phyloP scores from a whole-genome alignment of 2,797 vertebrate species.

The Helostoma temminkii region DNA sequence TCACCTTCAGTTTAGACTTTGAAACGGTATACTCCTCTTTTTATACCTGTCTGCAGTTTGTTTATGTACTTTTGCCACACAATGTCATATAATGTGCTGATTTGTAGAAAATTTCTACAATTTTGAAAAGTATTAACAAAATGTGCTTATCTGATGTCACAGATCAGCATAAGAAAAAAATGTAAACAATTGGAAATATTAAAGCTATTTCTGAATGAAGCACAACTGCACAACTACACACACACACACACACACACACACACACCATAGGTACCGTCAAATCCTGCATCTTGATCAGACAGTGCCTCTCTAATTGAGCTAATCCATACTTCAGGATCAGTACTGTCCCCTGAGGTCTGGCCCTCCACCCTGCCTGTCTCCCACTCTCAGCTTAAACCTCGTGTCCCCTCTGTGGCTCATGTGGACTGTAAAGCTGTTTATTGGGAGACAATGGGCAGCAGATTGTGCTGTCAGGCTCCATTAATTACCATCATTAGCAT shows the following conservation, averaged over 20 bases:
- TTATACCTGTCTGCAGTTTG: too few species aligned
- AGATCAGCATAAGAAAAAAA: neutral
- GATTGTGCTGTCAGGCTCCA: conserved; percentile 99
- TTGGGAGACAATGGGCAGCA: conserved; percentile 97
- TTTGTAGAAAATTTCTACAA: too few species aligned
- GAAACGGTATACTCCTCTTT: too few species aligned
- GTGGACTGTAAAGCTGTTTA: conserved; percentile 88
- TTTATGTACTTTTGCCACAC: too few species aligned
- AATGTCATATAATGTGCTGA: too few species aligned
- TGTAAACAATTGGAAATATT: neutral
- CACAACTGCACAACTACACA: neutral
- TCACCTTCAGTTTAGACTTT: too few species aligned
- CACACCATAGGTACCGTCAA: conserved; percentile 51
- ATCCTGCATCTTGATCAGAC: conserved; percentile 88
- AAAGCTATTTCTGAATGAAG: conserved; percentile 8
- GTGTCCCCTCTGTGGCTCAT: conserved; percentile 81
- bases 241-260: neutral
- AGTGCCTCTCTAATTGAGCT: conserved; percentile 88
- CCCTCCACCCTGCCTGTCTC: conserved; percentile 67
- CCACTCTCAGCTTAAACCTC: conserved; percentile 64
- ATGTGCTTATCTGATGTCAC: neutral
- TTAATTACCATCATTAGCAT: conserved; percentile 99
- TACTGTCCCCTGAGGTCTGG: conserved; percentile 81
- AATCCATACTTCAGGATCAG: conserved; percentile 96
- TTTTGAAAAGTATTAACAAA: neutral